Conservation (phyloP, 2,113 vertebrate species). For the Calidris pygmaea region DNA sequence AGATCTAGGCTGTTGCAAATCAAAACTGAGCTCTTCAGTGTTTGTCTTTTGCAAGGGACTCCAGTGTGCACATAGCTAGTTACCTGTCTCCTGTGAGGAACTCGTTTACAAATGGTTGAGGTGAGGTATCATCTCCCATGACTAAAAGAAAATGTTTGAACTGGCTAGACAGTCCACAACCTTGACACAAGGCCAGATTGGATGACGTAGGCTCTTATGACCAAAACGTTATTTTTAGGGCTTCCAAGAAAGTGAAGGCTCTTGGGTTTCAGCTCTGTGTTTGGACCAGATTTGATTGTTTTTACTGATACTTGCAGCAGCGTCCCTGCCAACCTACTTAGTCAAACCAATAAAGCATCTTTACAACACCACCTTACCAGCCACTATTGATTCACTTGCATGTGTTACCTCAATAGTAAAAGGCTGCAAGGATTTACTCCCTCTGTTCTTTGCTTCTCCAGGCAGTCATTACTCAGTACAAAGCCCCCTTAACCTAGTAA, state of each 20-base stretch:
- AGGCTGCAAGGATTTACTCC: conserved; percentile 76
- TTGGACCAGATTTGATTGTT: conserved; percentile 38
- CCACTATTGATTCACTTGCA: conserved; percentile 78
- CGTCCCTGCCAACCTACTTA: conserved; percentile 66
- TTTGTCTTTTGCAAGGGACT: neutral
- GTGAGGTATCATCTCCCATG: neutral
- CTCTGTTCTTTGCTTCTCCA: conserved; percentile 64
- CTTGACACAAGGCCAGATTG: neutral
- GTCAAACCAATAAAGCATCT: conserved; percentile 77
- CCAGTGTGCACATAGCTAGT: neutral
- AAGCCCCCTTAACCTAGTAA: conserved; percentile 71
- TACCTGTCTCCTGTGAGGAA: neutral
- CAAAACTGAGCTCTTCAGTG: neutral
- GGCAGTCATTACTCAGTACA: conserved; percentile 75
- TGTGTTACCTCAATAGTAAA: conserved; percentile 77
- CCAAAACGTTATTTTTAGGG: neutral
- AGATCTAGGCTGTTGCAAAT: neutral
- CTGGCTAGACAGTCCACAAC: neutral
- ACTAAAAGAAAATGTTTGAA: neutral
- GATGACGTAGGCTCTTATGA: neutral
- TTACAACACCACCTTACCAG: conserved; percentile 71
- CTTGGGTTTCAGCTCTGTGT: neutral
- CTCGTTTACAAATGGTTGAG: neutral
- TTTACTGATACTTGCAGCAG: conserved; percentile 54
- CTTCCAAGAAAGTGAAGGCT: conserved; percentile 15